A percentile compares a stretch with the other conserved stretches of the same genome.
Evolutionary conservation across 2,888 invertebrate genomes (phyloP).

Genomic region (Plebejus anna): DNA sequence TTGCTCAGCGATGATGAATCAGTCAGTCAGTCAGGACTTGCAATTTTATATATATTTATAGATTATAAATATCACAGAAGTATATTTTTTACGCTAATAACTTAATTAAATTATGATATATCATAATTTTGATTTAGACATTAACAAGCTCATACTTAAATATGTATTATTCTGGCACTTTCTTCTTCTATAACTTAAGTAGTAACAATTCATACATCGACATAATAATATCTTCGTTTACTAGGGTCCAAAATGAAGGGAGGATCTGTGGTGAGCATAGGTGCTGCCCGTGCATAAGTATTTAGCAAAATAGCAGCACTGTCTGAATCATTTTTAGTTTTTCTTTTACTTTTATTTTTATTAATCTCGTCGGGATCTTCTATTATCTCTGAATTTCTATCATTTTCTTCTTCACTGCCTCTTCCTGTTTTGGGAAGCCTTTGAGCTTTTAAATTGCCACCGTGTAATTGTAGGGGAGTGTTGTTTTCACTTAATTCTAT

Average conservation of each 20-base stretch:
- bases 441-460: conserved; percentile 49
- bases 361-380: conserved; percentile 39
- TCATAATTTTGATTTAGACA: background rate
- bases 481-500: conserved; percentile 55
- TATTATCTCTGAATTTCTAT: conserved; percentile 58
- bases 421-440: conserved; percentile 43
- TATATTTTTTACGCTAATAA: conserved; percentile 39
- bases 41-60: background rate
- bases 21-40: no score
- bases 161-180: conserved; percentile 55
- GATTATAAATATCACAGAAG: conserved; percentile 61
- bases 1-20: no score
- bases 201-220: conserved; percentile 49
- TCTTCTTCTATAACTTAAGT: conserved; percentile 41
- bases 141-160: conserved; percentile 30
- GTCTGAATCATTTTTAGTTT: conserved; percentile 40
- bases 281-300: conserved; percentile 63
- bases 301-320: conserved; percentile 60
- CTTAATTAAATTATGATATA: background rate
- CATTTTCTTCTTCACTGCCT: conserved; percentile 70
- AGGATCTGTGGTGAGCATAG: conserved; percentile 62
- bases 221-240: conserved; percentile 75
- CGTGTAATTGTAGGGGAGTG: conserved; percentile 47
- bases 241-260: conserved; percentile 71
- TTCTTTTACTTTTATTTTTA: conserved; percentile 36